phyloP scores from a whole-genome alignment of 2,797 vertebrate species.

The Nannoperca australis region DNA sequence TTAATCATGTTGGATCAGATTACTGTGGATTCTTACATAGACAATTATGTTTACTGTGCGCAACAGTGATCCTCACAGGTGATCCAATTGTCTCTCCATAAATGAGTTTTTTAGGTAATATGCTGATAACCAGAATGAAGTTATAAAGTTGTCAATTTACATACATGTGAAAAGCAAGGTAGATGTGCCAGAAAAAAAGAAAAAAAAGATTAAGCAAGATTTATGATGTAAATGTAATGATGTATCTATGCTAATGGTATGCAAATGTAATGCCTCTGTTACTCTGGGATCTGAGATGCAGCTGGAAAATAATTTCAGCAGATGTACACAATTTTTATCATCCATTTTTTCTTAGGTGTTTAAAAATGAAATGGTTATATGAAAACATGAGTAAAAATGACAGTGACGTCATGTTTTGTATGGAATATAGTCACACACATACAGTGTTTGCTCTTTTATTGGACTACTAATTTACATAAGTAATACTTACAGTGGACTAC shows the following conservation, averaged over 20 bases:
- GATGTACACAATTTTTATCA: slow-evolving; percentile 12
- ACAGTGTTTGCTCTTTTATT: neutral
- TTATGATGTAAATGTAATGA: slow-evolving; percentile 56
- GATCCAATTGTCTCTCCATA: slow-evolving; percentile 63
- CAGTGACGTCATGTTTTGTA: slow-evolving; percentile 1
- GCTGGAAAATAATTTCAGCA: slow-evolving; percentile 26
- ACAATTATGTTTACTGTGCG: slow-evolving; percentile 68
- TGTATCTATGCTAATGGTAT: slow-evolving; percentile 31
- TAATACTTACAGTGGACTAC: slow-evolving; percentile 1
- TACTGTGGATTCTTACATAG: slow-evolving; percentile 48
- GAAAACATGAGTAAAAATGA: neutral
- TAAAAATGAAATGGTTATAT: neutral
- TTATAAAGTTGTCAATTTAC: slow-evolving; percentile 65
- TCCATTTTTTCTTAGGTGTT: neutral
- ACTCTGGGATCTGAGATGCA: slow-evolving; percentile 18
- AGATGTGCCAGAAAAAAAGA: slow-evolving; percentile 17
- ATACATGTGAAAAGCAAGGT: slow-evolving; percentile 50
- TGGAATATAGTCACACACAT: neutral
- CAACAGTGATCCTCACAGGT: slow-evolving; percentile 60
- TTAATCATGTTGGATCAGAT: slow-evolving; percentile 64
- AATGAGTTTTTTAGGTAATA: slow-evolving; percentile 70
- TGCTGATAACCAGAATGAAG: slow-evolving; percentile 61
- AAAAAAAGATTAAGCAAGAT: slow-evolving; percentile 27
- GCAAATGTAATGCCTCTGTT: slow-evolving; percentile 27
- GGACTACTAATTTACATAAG: neutral